Evolutionary conservation across 1,140 invertebrate genomes (phyloP), one percentile per base, ranked within the genome.

Genomic region (Hyposmocoma kahamanoa): DNA sequence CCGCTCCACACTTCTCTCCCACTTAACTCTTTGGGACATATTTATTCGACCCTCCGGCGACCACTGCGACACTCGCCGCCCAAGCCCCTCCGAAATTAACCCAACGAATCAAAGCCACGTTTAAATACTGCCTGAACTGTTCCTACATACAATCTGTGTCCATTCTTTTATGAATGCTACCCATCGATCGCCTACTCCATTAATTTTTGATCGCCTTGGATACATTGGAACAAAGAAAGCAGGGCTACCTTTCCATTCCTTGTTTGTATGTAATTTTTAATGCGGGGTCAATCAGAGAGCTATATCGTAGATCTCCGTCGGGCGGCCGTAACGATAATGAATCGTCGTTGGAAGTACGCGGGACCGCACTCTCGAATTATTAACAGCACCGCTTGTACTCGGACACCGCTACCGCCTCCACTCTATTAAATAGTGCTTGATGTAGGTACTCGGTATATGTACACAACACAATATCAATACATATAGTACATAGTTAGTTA

Each of bases 11-110:
- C 79, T 81, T 79, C 79, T 62, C 73, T 68, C 68, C 69, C 78
- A 85, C 77, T 85, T 85, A 83, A 83, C 77, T 85, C 82, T 83
- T 85, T 85, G 82, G 74, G 82, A 85, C 82, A 85, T 85, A 85
- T 85, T 85, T 85, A 85, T 85, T 85, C 72, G 82, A 85, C 78
- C 82, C 79, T 80, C 82, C 59, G 79, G 77, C 77, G 71, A 81
- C 81, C 79, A 54, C 71, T 58, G 54, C 68, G 63, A 55, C 62
- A 60, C 57, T 59, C 59, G 53, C 60, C 59, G 56, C 59, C 59
- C 51, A 47, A 49, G 63, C 66, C 70, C 64, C 70, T 65, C 55
- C 59, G 43, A 73, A 85, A 83, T 83, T 83, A 82, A 80, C 76
- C 73, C 72, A 77, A 79, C 72, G 63, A 82, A 79, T 81, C 70